Conservation (phyloP, 2,797 vertebrate genomes). For the Cetoscarus ocellatus region DNA sequence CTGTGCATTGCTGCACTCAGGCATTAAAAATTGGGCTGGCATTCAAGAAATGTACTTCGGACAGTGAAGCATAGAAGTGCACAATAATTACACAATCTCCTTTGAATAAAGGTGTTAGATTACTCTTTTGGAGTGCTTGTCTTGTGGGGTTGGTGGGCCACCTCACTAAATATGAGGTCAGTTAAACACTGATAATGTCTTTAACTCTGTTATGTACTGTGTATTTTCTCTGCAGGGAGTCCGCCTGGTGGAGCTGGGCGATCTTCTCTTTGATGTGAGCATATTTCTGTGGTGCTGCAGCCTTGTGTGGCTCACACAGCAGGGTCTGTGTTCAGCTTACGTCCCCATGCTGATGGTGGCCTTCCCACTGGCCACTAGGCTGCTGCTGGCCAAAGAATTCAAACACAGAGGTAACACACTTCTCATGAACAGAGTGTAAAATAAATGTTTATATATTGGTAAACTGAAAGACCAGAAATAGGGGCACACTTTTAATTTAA, state of each 20-base stretch:
- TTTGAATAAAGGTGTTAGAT: no score
- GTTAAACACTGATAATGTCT: neutral
- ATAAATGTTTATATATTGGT: no score
- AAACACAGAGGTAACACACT: slow-evolving; percentile 79
- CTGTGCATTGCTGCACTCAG: no score
- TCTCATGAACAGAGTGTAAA: neutral
- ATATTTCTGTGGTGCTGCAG: slow-evolving; percentile 90
- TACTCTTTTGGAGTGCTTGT: no score
- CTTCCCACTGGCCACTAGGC: slow-evolving; percentile 90
- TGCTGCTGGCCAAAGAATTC: slow-evolving; percentile 88
- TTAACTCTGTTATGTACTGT: neutral
- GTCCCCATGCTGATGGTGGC: slow-evolving; percentile 93
- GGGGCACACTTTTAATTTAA: no score
- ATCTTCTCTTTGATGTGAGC: slow-evolving; percentile 92
- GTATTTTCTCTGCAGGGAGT: slow-evolving; percentile 80
- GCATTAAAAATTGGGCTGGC: no score
- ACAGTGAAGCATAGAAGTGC: no score
- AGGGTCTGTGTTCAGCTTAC: slow-evolving; percentile 92
- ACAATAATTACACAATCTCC: no score
- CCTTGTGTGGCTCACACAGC: slow-evolving; percentile 88
- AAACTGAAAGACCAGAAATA: no score
- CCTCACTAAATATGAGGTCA: no score
- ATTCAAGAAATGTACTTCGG: no score
- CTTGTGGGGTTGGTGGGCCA: no score
- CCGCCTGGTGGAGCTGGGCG: slow-evolving; percentile 88